Percentiles rank a stretch among this genome's conserved stretches.
Evolutionary conservation across 2,888 invertebrate species (phyloP).

Genomic region (Spisula subtruncata): DNA sequence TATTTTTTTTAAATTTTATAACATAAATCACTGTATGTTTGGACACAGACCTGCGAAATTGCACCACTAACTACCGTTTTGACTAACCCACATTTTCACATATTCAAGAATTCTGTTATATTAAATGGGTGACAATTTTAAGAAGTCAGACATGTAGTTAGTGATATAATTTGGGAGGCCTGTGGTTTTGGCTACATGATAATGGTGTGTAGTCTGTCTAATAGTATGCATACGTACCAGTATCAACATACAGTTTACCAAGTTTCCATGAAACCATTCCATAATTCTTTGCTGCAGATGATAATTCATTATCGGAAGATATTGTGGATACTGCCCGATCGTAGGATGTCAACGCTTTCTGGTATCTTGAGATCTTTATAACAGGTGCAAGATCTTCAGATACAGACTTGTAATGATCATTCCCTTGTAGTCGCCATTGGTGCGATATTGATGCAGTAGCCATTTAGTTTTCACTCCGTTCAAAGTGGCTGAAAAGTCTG

Average conservation of each 20-base stretch:
- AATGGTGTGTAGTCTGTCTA: not conserved
- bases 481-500: no score
- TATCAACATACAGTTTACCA: not conserved
- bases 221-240: not conserved
- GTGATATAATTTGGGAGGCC: no score
- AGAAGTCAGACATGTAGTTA: no score
- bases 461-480: constrained; percentile 10
- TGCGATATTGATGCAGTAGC: constrained; percentile 21
- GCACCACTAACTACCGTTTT: no score
- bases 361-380: constrained; percentile 25
- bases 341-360: constrained; percentile 35
- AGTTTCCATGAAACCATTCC: constrained; percentile 39
- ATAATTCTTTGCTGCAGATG: constrained; percentile 43
- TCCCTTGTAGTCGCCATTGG: constrained; percentile 30
- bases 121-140: no score
- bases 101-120: no score
- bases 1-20: not conserved
- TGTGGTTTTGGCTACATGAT: no score
- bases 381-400: constrained; percentile 22
- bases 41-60: no score
- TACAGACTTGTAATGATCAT: not conserved
- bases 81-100: no score
- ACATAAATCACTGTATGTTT: not conserved
- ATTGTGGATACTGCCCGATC: constrained; percentile 11
- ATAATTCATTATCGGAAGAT: constrained; percentile 20